Conservation (phyloP, 2,888 invertebrate species). For the Drosophila cracens region DNA sequence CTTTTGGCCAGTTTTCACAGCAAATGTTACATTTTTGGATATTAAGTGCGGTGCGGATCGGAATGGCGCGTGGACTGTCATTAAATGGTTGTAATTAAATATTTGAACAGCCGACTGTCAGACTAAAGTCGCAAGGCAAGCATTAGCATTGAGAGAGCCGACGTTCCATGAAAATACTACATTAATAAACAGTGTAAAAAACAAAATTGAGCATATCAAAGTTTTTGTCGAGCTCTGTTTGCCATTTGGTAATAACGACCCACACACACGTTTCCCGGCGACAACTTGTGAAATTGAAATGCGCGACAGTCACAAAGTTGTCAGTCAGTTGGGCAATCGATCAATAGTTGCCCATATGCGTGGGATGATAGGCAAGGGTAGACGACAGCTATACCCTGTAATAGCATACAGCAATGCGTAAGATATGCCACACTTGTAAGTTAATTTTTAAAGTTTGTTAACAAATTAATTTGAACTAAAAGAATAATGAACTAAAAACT, state of each 20-base stretch:
- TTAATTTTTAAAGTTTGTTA: neutral
- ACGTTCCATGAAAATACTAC: constrained; percentile 37
- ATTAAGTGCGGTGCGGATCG: neutral
- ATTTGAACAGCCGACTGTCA: constrained; percentile 61
- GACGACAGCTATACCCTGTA: constrained; percentile 29
- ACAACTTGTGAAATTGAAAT: constrained; percentile 66
- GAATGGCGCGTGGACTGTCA: constrained; percentile 55
- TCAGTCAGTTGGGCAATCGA: constrained; percentile 59
- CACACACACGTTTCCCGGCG: constrained; percentile 34
- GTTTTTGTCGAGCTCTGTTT: constrained; percentile 31
- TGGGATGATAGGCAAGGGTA: constrained; percentile 20
- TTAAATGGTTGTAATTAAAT: constrained; percentile 71
- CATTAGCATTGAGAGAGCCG: constrained; percentile 56
- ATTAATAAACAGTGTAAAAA: neutral
- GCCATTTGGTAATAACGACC: constrained; percentile 43
- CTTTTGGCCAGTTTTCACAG: constrained; percentile 54
- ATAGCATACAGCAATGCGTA: neutral
- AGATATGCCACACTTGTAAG: neutral
- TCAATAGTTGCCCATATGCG: constrained; percentile 42
- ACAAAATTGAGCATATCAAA: constrained; percentile 36
- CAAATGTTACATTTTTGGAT: constrained; percentile 32
- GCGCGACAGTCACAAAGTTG: constrained; percentile 41
- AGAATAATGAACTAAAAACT: neutral
- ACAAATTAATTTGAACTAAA: neutral
- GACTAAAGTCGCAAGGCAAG: constrained; percentile 49